These are phyloP conservation scores for Mirounga angustirostris DNA, from an alignment of 2,113 vertebrate genomes.

Conservation along the genomic window DNA sequence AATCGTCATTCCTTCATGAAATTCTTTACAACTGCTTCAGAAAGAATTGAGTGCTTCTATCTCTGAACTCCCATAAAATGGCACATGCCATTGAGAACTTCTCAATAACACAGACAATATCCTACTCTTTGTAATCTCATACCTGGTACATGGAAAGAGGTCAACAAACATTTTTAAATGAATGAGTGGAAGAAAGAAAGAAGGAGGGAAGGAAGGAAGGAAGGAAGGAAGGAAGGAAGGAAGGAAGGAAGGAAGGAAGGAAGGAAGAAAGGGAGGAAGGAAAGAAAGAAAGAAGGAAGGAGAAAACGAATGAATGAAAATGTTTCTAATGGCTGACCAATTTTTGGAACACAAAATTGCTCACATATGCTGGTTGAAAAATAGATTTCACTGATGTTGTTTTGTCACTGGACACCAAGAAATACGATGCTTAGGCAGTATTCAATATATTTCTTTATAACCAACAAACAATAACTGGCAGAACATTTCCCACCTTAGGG, in stretches of 20 bases:
- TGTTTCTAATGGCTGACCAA: not conserved
- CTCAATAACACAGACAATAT: not conserved
- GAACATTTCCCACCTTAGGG: constrained; percentile 47
- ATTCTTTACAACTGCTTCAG: not conserved
- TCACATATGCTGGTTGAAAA: not conserved
- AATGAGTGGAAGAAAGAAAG: not conserved
- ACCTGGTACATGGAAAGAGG: not conserved
- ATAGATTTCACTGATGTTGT: not conserved
- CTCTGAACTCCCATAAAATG: not conserved
- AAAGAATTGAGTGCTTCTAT: not conserved
- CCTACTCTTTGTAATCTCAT: not conserved
- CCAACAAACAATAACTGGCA: constrained; percentile 68
- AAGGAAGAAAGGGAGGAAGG: not conserved
- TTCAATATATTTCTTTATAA: constrained; percentile 78
- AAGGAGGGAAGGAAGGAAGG: not conserved
- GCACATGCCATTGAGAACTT: not conserved
- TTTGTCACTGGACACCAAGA: constrained; percentile 59
- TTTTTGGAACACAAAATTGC: not conserved
- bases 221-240: not conserved
- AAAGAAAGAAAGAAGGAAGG: not conserved
- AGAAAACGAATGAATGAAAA: not conserved
- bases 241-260: too few species aligned
- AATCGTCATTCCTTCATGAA: not conserved
- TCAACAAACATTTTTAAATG: not conserved
- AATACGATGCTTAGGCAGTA: constrained; percentile 8